phyloP scores from a whole-genome alignment of 1,140 invertebrate genomes.

The Nebria ingens region DNA sequence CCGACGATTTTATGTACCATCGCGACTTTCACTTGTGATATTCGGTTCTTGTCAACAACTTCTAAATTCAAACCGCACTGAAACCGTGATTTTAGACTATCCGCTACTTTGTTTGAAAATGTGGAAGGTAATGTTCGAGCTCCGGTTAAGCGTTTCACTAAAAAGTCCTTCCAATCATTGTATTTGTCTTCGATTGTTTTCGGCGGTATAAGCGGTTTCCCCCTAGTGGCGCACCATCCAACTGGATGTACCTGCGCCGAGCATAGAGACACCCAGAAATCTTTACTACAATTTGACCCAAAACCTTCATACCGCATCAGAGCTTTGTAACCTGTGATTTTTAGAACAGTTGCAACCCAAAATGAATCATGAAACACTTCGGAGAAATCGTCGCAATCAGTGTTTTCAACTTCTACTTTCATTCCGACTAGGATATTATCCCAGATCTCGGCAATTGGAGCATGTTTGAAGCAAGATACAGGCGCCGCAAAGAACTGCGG shows the following conservation, averaged over 20 bases:
- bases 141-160: constrained; percentile 83
- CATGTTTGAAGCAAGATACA: constrained; percentile 84
- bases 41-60: constrained; percentile 91
- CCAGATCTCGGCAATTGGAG: constrained; percentile 85
- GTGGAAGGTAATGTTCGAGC: constrained; percentile 84
- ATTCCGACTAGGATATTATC: constrained; percentile 86
- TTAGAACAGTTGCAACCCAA: constrained; percentile 90
- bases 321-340: constrained; percentile 88
- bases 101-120: constrained; percentile 79
- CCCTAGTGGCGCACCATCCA: constrained; percentile 92
- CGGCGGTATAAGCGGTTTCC: constrained; percentile 89
- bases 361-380: constrained; percentile 74
- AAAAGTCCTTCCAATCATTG: constrained; percentile 90
- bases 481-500: constrained; percentile 74
- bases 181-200: constrained; percentile 84
- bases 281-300: constrained; percentile 72
- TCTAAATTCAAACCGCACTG: constrained; percentile 75
- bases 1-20: constrained; percentile 83
- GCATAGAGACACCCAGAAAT: constrained; percentile 94
- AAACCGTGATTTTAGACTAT: constrained; percentile 73
- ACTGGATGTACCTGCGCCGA: constrained; percentile 89
- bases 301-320: constrained; percentile 89
- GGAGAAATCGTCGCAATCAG: constrained; percentile 70
- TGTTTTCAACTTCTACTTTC: constrained; percentile 93
- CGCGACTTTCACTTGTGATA: constrained; percentile 78